These are phyloP conservation scores for Cephalopholis sonnerati DNA, from an alignment of 2,113 vertebrate species.

Conservation along the genomic window DNA sequence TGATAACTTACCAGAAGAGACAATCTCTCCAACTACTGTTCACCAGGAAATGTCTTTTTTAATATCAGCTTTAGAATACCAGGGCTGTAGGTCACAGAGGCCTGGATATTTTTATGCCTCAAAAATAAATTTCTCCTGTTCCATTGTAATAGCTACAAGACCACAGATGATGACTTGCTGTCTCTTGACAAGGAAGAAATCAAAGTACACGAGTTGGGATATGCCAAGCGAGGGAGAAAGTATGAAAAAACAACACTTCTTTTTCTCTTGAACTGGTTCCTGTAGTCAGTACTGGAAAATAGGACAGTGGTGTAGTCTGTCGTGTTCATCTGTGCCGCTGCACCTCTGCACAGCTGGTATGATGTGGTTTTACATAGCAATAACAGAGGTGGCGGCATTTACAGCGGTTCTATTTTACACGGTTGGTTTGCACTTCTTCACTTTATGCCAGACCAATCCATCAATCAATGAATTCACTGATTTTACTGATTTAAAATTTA, in stretches of 20 bases:
- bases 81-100: constrained; percentile 28
- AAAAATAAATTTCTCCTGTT: constrained; percentile 28
- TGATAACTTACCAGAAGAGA: constrained; percentile 25
- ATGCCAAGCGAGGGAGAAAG: background rate
- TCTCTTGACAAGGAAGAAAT: constrained; percentile 28
- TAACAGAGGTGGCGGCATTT: too few relatives aligned
- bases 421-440: too few relatives aligned
- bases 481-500: too few relatives aligned
- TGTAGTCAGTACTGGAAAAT: too few relatives aligned
- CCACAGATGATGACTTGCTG: constrained; percentile 23
- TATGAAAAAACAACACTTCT: constrained; percentile 6
- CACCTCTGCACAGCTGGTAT: too few relatives aligned
- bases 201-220: constrained; percentile 12
- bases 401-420: too few relatives aligned
- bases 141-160: constrained; percentile 17
- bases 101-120: constrained; percentile 45
- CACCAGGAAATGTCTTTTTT: constrained; percentile 15
- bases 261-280: constrained; percentile 1
- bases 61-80: constrained; percentile 23
- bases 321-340: too few relatives aligned
- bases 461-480: too few relatives aligned
- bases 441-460: too few relatives aligned
- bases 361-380: too few relatives aligned
- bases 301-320: too few relatives aligned
- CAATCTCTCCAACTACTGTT: constrained; percentile 1